phyloP scores from a whole-genome alignment of 2,113 vertebrate genomes.

The Gallinago media region DNA sequence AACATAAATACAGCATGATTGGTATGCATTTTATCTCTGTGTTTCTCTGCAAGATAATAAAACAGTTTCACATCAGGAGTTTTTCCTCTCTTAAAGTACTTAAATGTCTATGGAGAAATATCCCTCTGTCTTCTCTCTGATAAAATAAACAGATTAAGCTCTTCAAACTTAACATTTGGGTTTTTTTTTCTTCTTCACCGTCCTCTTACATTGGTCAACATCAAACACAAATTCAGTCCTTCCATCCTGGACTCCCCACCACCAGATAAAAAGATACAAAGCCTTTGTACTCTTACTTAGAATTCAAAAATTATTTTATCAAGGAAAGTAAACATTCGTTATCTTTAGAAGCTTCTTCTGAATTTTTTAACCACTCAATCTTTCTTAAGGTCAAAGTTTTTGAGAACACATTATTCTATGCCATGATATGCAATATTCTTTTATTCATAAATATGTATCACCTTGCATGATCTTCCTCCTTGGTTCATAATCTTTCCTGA shows the following conservation, averaged over 20 bases:
- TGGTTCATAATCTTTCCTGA: neutral
- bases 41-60: neutral
- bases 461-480: neutral
- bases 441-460: neutral
- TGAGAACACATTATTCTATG: neutral
- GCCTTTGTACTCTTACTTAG: neutral
- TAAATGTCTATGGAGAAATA: neutral
- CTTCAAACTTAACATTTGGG: neutral
- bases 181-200: neutral
- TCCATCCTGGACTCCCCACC: neutral
- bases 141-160: neutral
- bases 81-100: neutral
- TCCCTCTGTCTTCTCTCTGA: neutral
- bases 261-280: neutral
- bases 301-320: neutral
- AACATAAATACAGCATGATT: fast-evolving
- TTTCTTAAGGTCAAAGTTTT: neutral
- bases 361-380: neutral
- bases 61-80: neutral
- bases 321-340: neutral
- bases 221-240: neutral
- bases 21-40: neutral
- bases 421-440: neutral
- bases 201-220: neutral
- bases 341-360: neutral